These are phyloP conservation scores for Carollia perspicillata DNA, from an alignment of 2,113 vertebrate genomes.

Conservation along the genomic window DNA sequence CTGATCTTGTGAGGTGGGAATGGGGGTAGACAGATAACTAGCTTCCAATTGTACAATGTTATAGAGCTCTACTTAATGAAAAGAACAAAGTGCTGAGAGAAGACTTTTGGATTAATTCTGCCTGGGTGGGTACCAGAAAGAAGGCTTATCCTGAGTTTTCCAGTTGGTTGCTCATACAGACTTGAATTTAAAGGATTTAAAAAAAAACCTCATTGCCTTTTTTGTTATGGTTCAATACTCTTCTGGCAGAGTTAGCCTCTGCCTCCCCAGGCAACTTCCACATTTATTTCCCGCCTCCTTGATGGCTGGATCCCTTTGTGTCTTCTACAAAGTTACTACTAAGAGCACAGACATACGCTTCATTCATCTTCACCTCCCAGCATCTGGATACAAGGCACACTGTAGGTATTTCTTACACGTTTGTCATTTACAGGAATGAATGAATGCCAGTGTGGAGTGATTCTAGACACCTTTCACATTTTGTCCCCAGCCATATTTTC, in stretches of 20 bases:
- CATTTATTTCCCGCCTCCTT: background rate
- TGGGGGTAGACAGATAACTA: background rate
- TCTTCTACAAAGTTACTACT: background rate
- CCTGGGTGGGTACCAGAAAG: slow-evolving; percentile 22
- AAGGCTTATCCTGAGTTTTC: slow-evolving; percentile 34
- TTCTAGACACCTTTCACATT: background rate
- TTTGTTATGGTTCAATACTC: background rate
- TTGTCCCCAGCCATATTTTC: background rate
- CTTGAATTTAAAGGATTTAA: slow-evolving; percentile 39
- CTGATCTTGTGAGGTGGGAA: background rate
- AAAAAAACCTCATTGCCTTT: background rate
- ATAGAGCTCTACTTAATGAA: background rate
- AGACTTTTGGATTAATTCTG: slow-evolving; percentile 4
- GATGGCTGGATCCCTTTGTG: background rate
- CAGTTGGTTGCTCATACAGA: slow-evolving; percentile 22
- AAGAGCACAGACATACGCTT: background rate
- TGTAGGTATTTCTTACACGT: background rate
- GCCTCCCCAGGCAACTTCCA: background rate
- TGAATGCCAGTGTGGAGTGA: too few relatives aligned
- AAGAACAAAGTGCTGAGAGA: background rate
- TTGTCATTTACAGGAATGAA: background rate
- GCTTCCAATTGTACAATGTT: background rate
- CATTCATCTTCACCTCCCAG: background rate
- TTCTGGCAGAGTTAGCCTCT: background rate
- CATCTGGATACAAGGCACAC: fast-evolving